Base-by-base conservation (phyloP, 2,888 invertebrate species). In the Ferrisia virgata region DNA sequence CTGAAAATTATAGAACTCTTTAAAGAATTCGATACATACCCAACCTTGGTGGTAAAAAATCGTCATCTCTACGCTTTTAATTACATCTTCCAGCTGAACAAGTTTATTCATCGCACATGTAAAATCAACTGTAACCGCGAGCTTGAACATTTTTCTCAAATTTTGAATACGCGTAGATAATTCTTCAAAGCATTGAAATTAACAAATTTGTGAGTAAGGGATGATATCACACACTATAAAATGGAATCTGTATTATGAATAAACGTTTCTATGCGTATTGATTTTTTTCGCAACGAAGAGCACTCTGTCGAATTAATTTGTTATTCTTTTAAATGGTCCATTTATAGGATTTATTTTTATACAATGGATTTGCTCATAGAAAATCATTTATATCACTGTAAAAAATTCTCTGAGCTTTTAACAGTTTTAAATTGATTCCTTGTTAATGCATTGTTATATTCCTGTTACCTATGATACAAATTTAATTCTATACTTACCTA, bases 61-160 rank as follows among this genome's bases (percentile, higher is more conserved):
- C 72, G 36, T 36, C 72, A 76, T 76, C 36, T 33, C 31, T n/a
- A 76, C 36, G n/a, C 36, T n/a, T 76, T 76, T 36, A 76, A 76
- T 33, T 76, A 76, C n/a, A 36, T 36, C n/a, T 76, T 76, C 72
- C 22, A 18, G 36, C 36, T 15, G 28, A 18, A 76, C 72, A 3
- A 36, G 72, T 76, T 76, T 76, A 4, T 28, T 64, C 64, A 64
- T 53, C 64, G 9, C 15, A 15, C 6, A 28, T 1, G 15, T 9
- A 28, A 28, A 5, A 36, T 22, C 15, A 43, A 1, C 58, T 25
- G 1, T 2, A 9, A 9, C 28, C 4, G 31, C 6, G 15, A 64
- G 15, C 18, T 64, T 64, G 0, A 64, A 64, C 64, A 64, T 64
- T 28, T 25, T 58, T 58, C 13, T 28, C 0, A 2, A 28, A 1